These are phyloP conservation scores for Catostomus latipinnis DNA, from an alignment of 2,797 vertebrate genomes.

Conservation along the genomic window DNA sequence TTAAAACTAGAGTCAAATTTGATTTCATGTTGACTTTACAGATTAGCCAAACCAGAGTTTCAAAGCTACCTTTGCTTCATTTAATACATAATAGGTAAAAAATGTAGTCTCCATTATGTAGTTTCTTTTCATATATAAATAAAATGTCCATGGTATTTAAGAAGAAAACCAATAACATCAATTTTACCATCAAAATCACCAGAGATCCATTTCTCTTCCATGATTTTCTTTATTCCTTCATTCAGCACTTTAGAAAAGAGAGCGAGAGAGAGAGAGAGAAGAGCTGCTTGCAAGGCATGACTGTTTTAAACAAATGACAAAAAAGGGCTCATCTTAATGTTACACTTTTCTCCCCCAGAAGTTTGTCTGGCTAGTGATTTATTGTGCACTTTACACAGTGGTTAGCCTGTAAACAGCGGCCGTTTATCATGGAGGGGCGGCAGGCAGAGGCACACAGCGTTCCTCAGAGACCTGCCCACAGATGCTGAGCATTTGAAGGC, in stretches of 20 bases:
- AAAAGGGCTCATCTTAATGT: constrained; percentile 69
- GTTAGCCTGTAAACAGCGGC: constrained; percentile 73
- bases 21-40: too few species aligned
- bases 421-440: constrained; percentile 64
- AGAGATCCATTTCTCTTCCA: constrained; percentile 33
- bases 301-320: constrained; percentile 69
- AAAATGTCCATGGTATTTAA: too few species aligned
- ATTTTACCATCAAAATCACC: neutral
- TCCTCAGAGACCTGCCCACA: constrained; percentile 62
- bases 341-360: constrained; percentile 67
- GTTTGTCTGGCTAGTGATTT: constrained; percentile 70
- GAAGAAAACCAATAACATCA: too few species aligned
- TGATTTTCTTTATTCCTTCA: constrained; percentile 27
- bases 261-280: constrained; percentile 17
- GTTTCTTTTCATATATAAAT: too few species aligned
- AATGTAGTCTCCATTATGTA: too few species aligned
- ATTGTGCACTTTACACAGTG: constrained; percentile 71
- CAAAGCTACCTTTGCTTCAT: too few species aligned
- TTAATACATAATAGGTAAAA: too few species aligned
- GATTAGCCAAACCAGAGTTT: too few species aligned
- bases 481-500: constrained; percentile 54
- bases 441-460: constrained; percentile 46
- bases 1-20: too few species aligned
- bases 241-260: constrained; percentile 36
- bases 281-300: constrained; percentile 57